A percentile compares a stretch with the other conserved stretches of the same genome.
phyloP scores from a whole-genome alignment of 2,797 vertebrate genomes.

The Semotilus atromaculatus region DNA sequence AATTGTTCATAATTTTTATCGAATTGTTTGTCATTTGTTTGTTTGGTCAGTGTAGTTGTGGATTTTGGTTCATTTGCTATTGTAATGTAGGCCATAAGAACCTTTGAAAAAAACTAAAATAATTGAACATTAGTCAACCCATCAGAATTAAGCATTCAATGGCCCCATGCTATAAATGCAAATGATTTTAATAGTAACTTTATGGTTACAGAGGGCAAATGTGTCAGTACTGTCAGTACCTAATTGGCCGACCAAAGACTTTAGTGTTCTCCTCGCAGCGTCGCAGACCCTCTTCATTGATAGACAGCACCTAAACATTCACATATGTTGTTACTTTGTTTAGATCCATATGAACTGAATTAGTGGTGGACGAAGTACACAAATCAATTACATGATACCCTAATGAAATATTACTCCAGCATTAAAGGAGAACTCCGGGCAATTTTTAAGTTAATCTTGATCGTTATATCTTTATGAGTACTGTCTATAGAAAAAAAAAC shows the following conservation, averaged over 20 bases:
- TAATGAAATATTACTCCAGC: neutral
- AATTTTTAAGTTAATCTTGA: too few species aligned
- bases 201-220: neutral
- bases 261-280: conserved; percentile 90
- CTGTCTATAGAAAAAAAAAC: too few species aligned
- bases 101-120: too few species aligned
- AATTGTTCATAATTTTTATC: neutral
- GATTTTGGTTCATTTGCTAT: neutral
- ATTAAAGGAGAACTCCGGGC: too few species aligned
- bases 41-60: neutral
- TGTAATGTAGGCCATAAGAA: neutral
- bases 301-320: conserved; percentile 82
- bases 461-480: too few species aligned
- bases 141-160: too few species aligned
- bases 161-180: neutral
- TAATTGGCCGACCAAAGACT: conserved; percentile 88
- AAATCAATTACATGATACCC: neutral
- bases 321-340: neutral
- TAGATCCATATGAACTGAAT: neutral
- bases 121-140: too few species aligned
- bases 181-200: neutral
- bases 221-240: conserved; percentile 68
- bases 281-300: conserved; percentile 88
- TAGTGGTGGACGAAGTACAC: neutral
- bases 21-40: neutral